Evolutionary conservation across 1,140 invertebrate species (phyloP).

Genomic region (Eumeta japonica): DNA sequence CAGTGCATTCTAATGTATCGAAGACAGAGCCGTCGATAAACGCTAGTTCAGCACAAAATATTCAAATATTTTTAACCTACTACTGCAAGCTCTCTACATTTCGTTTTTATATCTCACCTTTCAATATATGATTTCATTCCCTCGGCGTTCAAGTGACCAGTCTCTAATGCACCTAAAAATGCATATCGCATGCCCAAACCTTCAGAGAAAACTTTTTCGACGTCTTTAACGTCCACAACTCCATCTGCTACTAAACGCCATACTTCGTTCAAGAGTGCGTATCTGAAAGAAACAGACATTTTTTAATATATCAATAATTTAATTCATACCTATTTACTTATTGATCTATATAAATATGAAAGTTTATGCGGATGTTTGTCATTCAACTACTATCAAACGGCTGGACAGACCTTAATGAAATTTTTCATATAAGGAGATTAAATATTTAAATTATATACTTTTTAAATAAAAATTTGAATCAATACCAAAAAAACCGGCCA

Average conservation of each 20-base stretch:
- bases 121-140: slow-evolving; percentile 65
- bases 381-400: too few species aligned
- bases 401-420: too few species aligned
- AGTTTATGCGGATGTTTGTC: too few species aligned
- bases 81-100: too few species aligned
- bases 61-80: too few species aligned
- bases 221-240: slow-evolving; percentile 81
- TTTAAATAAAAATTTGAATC: too few species aligned
- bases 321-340: not conserved
- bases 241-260: slow-evolving; percentile 86
- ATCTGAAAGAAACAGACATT: slow-evolving; percentile 61
- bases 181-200: slow-evolving; percentile 94
- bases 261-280: slow-evolving; percentile 90
- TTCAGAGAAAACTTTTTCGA: slow-evolving; percentile 92
- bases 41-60: slow-evolving; percentile 1
- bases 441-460: too few species aligned
- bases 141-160: slow-evolving; percentile 92
- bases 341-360: too few species aligned
- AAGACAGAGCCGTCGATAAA: too few species aligned
- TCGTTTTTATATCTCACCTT: slow-evolving; percentile 38
- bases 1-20: too few species aligned
- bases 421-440: too few species aligned
- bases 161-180: slow-evolving; percentile 91
- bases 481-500: too few species aligned
- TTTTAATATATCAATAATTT: not conserved